Conservation (phyloP, 2,888 invertebrate species). For the Himalopsyche tibetana region DNA sequence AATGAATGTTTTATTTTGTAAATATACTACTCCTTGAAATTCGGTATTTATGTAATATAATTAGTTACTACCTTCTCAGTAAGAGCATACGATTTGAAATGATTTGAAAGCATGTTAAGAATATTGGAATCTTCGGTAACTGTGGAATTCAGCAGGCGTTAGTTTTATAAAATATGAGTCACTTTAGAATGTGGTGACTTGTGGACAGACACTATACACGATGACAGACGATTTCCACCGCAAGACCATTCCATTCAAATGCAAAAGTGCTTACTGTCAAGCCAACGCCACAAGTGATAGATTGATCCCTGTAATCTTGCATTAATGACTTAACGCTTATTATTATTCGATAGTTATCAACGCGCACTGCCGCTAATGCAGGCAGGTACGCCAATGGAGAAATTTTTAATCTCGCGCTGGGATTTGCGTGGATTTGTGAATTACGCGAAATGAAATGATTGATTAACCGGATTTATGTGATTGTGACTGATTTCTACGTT, state of each 20-base stretch:
- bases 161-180: background rate
- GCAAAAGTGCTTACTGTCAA: slow-evolving; percentile 20
- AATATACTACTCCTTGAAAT: no score
- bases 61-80: no score
- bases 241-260: slow-evolving; percentile 20
- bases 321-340: slow-evolving; percentile 14
- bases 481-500: background rate
- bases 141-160: background rate
- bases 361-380: background rate
- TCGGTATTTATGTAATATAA: no score
- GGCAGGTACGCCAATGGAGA: slow-evolving; percentile 9
- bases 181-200: background rate
- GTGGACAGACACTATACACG: background rate
- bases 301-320: background rate
- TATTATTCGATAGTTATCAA: slow-evolving; percentile 29
- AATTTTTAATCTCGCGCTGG: background rate
- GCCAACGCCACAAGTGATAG: background rate
- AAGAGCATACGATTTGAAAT: no score
- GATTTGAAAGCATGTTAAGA: no score
- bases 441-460: slow-evolving; percentile 6
- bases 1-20: no score
- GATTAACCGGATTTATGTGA: background rate
- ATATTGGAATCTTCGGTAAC: no score
- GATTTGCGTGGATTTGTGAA: background rate
- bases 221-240: slow-evolving; percentile 18